Evolutionary conservation across 2,888 invertebrate species (phyloP).

Genomic region (Acanthosepion pharaonis): DNA sequence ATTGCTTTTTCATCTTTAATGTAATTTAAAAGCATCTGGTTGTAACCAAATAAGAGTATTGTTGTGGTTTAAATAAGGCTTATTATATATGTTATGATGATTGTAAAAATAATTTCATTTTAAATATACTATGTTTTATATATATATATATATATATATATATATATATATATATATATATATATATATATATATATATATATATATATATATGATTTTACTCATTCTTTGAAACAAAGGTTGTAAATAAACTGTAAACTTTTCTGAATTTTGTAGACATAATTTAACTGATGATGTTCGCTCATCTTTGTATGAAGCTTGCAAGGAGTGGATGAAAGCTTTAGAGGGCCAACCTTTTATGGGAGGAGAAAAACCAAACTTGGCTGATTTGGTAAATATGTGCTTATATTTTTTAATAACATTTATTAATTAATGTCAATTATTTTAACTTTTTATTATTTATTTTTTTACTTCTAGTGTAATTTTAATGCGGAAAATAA

Average conservation of each 20-base stretch:
- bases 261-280: slow-evolving; percentile 77
- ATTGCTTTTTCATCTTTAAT: no score
- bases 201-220: no score
- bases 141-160: no score
- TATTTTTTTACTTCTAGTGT: not conserved
- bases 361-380: slow-evolving; percentile 89
- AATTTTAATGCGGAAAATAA: not conserved
- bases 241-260: not conserved
- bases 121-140: no score
- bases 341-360: slow-evolving; percentile 83
- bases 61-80: no score
- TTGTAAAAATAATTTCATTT: no score
- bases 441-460: not conserved
- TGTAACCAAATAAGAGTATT: no score
- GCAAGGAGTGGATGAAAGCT: slow-evolving; percentile 83
- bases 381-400: slow-evolving; percentile 85
- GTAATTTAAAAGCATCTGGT: no score
- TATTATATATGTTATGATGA: no score
- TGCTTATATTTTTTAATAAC: not conserved
- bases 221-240: no score
- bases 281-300: slow-evolving; percentile 90
- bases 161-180: no score
- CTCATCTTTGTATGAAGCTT: slow-evolving; percentile 90
- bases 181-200: no score
- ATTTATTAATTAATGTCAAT: not conserved